phyloP scores from a whole-genome alignment of 2,113 vertebrate genomes.

The Seriola quinqueradiata region DNA sequence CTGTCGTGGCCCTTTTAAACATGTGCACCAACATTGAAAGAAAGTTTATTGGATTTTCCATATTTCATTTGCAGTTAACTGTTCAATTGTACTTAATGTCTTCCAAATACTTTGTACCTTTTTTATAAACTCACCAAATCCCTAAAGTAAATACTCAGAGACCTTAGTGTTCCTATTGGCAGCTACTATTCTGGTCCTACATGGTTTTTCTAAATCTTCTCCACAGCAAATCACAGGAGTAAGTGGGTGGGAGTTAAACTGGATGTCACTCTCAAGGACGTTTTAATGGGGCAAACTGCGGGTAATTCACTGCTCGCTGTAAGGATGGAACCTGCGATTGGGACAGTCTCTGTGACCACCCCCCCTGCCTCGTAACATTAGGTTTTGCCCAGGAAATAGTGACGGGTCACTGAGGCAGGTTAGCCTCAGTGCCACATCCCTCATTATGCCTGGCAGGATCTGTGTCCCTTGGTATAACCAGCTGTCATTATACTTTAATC shows the following conservation, averaged over 20 bases:
- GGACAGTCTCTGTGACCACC: constrained; percentile 21
- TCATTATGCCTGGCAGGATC: constrained; percentile 72
- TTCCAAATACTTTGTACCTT: too few species aligned
- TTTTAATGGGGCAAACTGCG: constrained; percentile 11
- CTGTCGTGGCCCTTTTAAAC: neutral
- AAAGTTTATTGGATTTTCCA: too few species aligned
- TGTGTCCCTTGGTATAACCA: constrained; percentile 45
- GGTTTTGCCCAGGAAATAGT: constrained; percentile 50
- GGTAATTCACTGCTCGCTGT: constrained; percentile 23
- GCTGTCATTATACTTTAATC: constrained; percentile 70
- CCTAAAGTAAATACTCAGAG: too few species aligned
- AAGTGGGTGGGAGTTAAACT: neutral
- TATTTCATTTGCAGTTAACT: too few species aligned
- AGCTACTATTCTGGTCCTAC: neutral
- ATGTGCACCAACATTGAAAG: neutral
- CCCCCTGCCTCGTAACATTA: constrained; percentile 21
- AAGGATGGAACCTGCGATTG: neutral
- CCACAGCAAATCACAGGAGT: constrained; percentile 9
- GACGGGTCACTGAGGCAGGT: constrained; percentile 59
- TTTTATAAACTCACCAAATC: too few species aligned
- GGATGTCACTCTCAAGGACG: constrained; percentile 42
- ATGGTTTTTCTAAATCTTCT: neutral
- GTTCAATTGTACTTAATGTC: too few species aligned
- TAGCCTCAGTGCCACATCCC: constrained; percentile 41
- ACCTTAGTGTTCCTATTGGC: neutral